Evolutionary conservation across 2,888 invertebrate species (phyloP).

Genomic region (Ectobius pallidus): DNA sequence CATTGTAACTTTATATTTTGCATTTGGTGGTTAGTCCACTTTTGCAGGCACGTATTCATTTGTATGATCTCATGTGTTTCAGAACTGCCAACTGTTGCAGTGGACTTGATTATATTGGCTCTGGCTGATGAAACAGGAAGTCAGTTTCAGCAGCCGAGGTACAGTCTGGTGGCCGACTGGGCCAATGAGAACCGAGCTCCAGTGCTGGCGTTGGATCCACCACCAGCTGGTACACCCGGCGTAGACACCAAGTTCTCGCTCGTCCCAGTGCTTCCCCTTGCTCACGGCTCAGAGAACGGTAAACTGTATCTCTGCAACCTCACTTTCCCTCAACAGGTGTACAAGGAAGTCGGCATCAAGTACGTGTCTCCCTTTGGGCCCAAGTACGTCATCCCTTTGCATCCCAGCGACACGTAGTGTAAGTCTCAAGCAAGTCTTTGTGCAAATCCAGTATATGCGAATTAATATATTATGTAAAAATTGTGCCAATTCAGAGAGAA

Average conservation of each 20-base stretch:
- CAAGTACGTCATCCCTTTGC: conserved; percentile 79
- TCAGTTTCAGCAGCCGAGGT: conserved; percentile 23
- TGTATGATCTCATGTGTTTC: too few relatives aligned
- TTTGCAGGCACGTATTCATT: too few relatives aligned
- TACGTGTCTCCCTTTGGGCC: conserved; percentile 87
- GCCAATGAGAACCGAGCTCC: conserved; percentile 73
- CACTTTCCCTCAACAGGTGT: conserved; percentile 79
- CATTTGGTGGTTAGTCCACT: too few relatives aligned
- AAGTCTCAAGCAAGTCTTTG: too few relatives aligned
- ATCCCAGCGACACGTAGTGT: conserved; percentile 50
- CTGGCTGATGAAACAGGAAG: conserved; percentile 54
- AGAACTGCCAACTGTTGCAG: conserved; percentile 55
- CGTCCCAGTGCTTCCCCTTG: conserved; percentile 72
- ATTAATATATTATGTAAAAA: too few relatives aligned
- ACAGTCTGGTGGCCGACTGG: conserved; percentile 67
- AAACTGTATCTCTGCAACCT: conserved; percentile 86
- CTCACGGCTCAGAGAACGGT: conserved; percentile 66
- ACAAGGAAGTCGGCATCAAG: conserved; percentile 73
- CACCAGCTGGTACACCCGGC: conserved; percentile 68
- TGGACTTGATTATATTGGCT: conserved; percentile 64
- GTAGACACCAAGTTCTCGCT: conserved; percentile 71
- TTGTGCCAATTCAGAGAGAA: too few relatives aligned
- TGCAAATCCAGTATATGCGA: too few relatives aligned
- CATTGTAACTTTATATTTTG: too few relatives aligned
- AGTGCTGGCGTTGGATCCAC: conserved; percentile 77